Conservation (phyloP, 2,113 vertebrate species). For the Muntiacus muntjak region DNA sequence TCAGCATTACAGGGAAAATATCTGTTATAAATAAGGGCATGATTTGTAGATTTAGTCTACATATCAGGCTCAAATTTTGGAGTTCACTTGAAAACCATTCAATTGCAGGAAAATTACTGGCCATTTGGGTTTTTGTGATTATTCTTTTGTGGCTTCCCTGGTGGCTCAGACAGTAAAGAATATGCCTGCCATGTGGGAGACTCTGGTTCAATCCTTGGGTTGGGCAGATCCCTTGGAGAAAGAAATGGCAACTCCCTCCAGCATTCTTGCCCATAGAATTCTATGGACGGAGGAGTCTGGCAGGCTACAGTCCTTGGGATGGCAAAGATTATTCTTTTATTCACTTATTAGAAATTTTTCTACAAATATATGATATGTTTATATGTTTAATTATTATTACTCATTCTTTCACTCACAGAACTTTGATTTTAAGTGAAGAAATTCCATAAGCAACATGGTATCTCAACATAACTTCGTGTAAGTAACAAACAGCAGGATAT, state of each 20-base stretch:
- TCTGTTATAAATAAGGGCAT: background rate
- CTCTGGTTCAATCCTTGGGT: background rate
- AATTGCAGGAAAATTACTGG: background rate
- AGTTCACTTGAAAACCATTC: background rate
- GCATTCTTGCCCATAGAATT: background rate
- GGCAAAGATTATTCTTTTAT: background rate
- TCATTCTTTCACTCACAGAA: background rate
- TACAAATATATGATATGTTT: background rate
- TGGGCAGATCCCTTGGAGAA: background rate
- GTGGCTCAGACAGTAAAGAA: background rate
- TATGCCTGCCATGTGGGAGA: background rate
- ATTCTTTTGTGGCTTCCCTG: background rate
- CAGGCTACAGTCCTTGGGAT: background rate
- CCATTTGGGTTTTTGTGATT: background rate
- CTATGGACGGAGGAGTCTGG: background rate
- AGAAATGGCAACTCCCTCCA: background rate
- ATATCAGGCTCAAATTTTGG: background rate
- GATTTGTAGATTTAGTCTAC: background rate
- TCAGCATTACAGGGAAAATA: background rate
- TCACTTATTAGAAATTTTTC: background rate
- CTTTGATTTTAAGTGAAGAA: constrained; percentile 34
- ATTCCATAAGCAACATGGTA: background rate
- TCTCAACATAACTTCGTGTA: background rate
- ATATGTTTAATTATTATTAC: background rate
- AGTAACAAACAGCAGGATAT: background rate